Evolutionary conservation across 2,888 invertebrate species (phyloP), one percentile per base, ranked within the genome.

Genomic region (Drosophila phalerata): DNA sequence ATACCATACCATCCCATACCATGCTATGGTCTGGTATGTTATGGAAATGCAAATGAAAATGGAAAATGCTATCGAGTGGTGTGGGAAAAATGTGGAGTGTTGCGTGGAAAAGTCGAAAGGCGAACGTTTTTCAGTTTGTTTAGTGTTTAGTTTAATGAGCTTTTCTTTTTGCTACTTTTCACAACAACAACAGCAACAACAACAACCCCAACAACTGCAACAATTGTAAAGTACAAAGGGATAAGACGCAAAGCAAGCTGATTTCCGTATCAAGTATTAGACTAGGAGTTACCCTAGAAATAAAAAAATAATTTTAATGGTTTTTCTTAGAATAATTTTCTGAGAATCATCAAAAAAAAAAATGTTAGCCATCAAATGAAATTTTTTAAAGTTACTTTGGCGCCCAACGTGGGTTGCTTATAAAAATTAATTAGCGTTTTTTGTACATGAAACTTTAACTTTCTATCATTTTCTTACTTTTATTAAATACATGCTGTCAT

Each of bases 91-190:
- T 40, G 13, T 38, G 38, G 30, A 30, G 30, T 30, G 30, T 30
- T 74, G 74, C 77, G 77, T 77, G 77, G 58, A 25, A 37, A 38
- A 63, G 64, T 22, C 49, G 53, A 58, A 63, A 56, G 28, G 38
- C 51, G 52, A 57, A 49, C 53, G 47, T 58, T 77, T 68, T 55
- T 51, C 63, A 62, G 56, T 63, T 63, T 62, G 66, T 73, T 75
- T 77, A 75, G 70, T 83, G 84, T 84, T 80, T 78, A 80, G 76
- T 83, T 80, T 76, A 83, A 83, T 86, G 86, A 86, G 83, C 81
- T 75, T 85, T 80, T 76, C 65, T 79, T 68, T 79, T 79, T 60
- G 70, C 70, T 42, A 61, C 61, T 68, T 63, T 81, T 61, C 48
- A 37, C 15, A 48, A n/a, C 19, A 64, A 38, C 45, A 40, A 53